phyloP scores from a whole-genome alignment of 2,888 invertebrate species.

The Perizoma affinitatum region DNA sequence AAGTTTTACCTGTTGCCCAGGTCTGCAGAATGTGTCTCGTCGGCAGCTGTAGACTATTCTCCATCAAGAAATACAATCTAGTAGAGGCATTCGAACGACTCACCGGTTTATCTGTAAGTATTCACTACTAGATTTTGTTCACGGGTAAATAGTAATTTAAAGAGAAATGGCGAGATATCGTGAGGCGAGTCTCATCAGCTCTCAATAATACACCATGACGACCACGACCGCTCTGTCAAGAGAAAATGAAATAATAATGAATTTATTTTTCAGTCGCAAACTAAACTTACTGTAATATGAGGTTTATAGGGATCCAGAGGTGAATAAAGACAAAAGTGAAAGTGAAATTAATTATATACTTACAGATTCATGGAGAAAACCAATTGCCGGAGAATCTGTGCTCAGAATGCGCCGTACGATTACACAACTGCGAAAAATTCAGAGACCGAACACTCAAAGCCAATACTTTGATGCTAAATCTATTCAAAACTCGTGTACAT shows the following conservation, averaged over 20 bases:
- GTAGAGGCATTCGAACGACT: slow-evolving; percentile 56
- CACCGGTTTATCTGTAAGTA: slow-evolving; percentile 59
- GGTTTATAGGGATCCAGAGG: too few species aligned
- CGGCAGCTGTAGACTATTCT: slow-evolving; percentile 56
- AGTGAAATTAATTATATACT: background rate
- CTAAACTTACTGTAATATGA: too few species aligned
- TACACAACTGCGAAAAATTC: slow-evolving; percentile 46
- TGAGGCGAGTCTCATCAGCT: too few species aligned
- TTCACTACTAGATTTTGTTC: background rate
- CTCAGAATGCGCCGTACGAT: slow-evolving; percentile 62
- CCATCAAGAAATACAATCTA: slow-evolving; percentile 53
- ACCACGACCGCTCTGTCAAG: too few species aligned
- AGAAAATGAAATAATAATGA: too few species aligned
- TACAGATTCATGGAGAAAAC: slow-evolving; percentile 52
- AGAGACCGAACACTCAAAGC: slow-evolving; percentile 50
- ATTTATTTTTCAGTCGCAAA: too few species aligned
- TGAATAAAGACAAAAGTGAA: background rate
- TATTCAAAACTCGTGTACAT: slow-evolving; percentile 46
- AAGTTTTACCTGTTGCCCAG: background rate
- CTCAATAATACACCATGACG: too few species aligned
- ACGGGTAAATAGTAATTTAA: too few species aligned
- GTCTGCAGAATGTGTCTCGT: slow-evolving; percentile 66
- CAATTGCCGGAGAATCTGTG: slow-evolving; percentile 65
- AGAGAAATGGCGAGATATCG: too few species aligned
- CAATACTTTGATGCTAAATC: slow-evolving; percentile 48